Evolutionary conservation across 2,888 invertebrate species (phyloP).

Genomic region (Cephus pygmeus): DNA sequence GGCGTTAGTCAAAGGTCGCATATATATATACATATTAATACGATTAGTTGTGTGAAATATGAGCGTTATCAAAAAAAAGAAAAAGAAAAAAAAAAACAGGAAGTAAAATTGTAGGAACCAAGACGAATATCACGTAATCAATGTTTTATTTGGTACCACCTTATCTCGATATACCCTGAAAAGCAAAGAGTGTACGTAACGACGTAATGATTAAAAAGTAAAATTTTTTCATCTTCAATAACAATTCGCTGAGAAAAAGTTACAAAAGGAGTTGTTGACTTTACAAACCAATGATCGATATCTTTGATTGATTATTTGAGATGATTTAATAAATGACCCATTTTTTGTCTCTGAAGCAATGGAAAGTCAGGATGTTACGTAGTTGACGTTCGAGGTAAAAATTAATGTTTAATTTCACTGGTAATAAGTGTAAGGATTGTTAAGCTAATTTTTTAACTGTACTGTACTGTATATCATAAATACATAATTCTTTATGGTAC

Average conservation of each 20-base stretch:
- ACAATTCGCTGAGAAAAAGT: not conserved
- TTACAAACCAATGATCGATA: not conserved
- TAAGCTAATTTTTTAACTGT: not conserved
- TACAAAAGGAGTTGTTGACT: not conserved
- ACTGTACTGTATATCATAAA: not conserved
- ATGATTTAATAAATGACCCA: not conserved
- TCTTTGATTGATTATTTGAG: not conserved
- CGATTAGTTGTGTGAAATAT: not conserved
- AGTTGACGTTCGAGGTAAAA: not conserved
- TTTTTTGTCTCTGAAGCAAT: not conserved
- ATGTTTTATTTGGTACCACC: constrained; percentile 3
- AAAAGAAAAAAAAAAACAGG: not conserved
- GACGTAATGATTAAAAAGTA: not conserved
- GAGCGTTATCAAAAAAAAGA: not conserved
- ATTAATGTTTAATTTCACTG: not conserved
- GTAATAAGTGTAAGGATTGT: not conserved
- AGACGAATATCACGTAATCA: not conserved
- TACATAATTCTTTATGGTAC: not conserved
- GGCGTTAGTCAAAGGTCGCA: constrained; percentile 14
- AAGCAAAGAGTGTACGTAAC: not conserved
- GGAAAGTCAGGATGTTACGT: not conserved
- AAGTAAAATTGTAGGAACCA: not conserved
- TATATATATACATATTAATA: not conserved
- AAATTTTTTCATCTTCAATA: not conserved
- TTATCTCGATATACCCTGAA: not conserved